Percentiles rank a stretch among this genome's conserved stretches.
These are phyloP conservation scores for Radopholus similis DNA, from an alignment of 1,140 invertebrate species.

Conservation along the genomic window DNA sequence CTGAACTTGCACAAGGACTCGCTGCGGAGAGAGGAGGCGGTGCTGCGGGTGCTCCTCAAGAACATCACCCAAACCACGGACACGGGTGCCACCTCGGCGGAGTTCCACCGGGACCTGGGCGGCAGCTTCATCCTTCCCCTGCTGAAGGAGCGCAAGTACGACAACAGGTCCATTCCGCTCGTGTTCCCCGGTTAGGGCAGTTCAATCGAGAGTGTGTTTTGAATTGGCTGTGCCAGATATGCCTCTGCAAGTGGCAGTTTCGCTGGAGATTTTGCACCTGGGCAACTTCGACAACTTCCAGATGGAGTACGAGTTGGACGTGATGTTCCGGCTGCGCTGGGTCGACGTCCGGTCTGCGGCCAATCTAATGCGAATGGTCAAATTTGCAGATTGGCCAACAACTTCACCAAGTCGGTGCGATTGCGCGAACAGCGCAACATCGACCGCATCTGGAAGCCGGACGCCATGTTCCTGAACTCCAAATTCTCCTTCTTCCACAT, in stretches of 20 bases:
- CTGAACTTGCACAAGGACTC: slow-evolving; percentile 10
- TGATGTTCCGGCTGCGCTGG: slow-evolving; percentile 47
- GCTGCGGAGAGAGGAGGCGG: background rate
- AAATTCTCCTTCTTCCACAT: slow-evolving; percentile 57
- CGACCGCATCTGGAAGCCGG: slow-evolving; percentile 55
- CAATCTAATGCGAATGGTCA: background rate
- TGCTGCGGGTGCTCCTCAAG: background rate
- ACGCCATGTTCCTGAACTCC: slow-evolving; percentile 52
- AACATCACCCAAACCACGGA: too few species aligned
- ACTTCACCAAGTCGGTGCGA: slow-evolving; percentile 53
- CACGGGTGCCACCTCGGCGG: background rate
- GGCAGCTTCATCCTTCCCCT: slow-evolving; percentile 56
- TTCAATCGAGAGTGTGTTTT: background rate
- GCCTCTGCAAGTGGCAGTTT: slow-evolving; percentile 49
- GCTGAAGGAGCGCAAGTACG: slow-evolving; percentile 51
- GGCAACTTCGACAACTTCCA: slow-evolving; percentile 55
- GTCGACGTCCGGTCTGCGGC: slow-evolving; percentile 29
- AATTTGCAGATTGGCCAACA: slow-evolving; percentile 49
- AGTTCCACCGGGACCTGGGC: slow-evolving; percentile 43
- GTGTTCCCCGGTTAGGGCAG: slow-evolving; percentile 44
- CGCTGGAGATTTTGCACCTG: slow-evolving; percentile 53
- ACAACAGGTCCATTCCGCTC: slow-evolving; percentile 53
- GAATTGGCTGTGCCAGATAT: slow-evolving; percentile 44
- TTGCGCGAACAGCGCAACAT: slow-evolving; percentile 51
- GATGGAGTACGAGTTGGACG: slow-evolving; percentile 56